Conservation (phyloP, 92 coral and sea anemone genomes). For the Zoanthus gigantus region DNA sequence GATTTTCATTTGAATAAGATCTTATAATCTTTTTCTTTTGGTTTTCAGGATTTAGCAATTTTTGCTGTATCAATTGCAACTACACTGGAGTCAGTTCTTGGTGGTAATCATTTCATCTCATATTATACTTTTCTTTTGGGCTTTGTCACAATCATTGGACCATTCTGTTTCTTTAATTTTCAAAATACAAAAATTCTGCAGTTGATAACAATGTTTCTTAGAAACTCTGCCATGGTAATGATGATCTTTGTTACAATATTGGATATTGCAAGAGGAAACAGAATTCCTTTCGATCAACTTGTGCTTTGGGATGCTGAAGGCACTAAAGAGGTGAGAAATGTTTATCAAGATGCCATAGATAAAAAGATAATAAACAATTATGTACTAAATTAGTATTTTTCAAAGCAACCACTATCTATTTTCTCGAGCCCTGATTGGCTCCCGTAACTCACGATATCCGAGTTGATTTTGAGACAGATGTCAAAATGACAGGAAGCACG, state of each 20-base stretch:
- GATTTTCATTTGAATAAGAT: neutral
- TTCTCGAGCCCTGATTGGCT: too few relatives aligned
- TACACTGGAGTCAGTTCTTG: constrained; percentile 69
- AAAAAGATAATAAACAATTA: too few relatives aligned
- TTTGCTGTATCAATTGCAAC: constrained; percentile 85
- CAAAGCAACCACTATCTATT: too few relatives aligned
- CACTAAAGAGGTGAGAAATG: constrained; percentile 71
- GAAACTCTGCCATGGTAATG: constrained; percentile 81
- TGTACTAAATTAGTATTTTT: too few relatives aligned
- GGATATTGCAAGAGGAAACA: constrained; percentile 73
- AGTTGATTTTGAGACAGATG: too few relatives aligned
- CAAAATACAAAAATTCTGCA: constrained; percentile 81
- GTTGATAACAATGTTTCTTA: constrained; percentile 77
- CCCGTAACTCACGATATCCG: too few relatives aligned
- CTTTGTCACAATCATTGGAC: constrained; percentile 76
- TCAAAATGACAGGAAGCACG: too few relatives aligned
- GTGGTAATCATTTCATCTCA: constrained; percentile 71
- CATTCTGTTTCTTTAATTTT: constrained; percentile 83
- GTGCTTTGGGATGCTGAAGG: constrained; percentile 68
- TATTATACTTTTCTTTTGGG: constrained; percentile 83
- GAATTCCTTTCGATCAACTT: constrained; percentile 68
- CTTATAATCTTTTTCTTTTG: neutral
- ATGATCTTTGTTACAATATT: constrained; percentile 68
- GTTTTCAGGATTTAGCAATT: constrained; percentile 77
- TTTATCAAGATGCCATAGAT: neutral